These are phyloP conservation scores for Trachelus troglodyta DNA, from an alignment of 2,888 invertebrate genomes.

Conservation along the genomic window DNA sequence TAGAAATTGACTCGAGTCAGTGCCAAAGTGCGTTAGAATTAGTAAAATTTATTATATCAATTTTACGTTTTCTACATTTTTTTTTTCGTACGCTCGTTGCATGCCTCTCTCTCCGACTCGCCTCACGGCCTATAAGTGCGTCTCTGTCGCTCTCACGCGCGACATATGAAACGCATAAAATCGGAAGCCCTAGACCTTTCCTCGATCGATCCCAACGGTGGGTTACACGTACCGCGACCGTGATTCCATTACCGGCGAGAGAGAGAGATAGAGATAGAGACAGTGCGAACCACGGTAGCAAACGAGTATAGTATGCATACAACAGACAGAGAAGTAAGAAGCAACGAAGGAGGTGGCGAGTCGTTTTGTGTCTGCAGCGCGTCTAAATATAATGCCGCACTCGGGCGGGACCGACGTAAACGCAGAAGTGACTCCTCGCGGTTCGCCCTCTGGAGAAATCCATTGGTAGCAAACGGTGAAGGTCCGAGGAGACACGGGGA, in stretches of 20 bases:
- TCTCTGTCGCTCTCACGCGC: not conserved
- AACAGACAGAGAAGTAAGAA: not conserved
- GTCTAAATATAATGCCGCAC: slow-evolving; percentile 49
- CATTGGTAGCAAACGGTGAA: not conserved
- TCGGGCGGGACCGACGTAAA: not conserved
- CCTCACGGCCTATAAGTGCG: not conserved
- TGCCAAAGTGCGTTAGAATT: not conserved
- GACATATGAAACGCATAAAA: not conserved
- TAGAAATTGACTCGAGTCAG: not conserved
- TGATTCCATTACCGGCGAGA: slow-evolving; percentile 3
- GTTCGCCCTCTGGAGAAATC: slow-evolving; percentile 18
- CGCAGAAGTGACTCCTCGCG: not conserved
- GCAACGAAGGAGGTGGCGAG: slow-evolving; percentile 45
- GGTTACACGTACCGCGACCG: not conserved
- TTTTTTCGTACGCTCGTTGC: not conserved
- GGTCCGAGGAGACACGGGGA: not conserved
- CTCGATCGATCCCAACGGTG: not conserved
- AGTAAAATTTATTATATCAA: not conserved
- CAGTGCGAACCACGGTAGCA: slow-evolving; percentile 4
- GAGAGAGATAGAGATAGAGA: slow-evolving; percentile 7
- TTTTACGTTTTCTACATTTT: not conserved
- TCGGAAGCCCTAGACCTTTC: not conserved
- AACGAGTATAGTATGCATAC: not conserved
- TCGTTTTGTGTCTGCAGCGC: slow-evolving; percentile 60
- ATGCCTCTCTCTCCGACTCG: slow-evolving; percentile 13